Evolutionary conservation across 1,140 invertebrate species (phyloP).

Genomic region (Papilio aristodemus): DNA sequence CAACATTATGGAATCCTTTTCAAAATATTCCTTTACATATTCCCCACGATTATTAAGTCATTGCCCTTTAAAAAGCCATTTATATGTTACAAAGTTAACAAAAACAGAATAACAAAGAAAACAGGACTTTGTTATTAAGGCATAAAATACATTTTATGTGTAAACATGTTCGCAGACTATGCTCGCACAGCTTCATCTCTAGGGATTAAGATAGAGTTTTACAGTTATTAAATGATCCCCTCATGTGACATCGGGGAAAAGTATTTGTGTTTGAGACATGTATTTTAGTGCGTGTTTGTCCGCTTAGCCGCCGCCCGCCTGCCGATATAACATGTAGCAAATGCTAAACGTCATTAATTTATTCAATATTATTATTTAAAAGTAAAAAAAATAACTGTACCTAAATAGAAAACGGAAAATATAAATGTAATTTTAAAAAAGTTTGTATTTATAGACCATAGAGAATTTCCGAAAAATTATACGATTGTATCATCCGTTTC

Average conservation of each 20-base stretch:
- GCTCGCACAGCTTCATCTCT: constrained; percentile 47
- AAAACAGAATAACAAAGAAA: constrained; percentile 1
- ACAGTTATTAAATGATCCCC: constrained; percentile 47
- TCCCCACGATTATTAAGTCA: constrained; percentile 6
- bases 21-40: constrained; percentile 9
- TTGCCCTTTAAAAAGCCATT: constrained; percentile 21
- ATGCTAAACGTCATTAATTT: too few relatives aligned
- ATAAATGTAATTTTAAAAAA: too few relatives aligned
- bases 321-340: not conserved
- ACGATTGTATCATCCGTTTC: too few relatives aligned
- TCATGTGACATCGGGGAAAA: constrained; percentile 37
- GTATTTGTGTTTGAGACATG: constrained; percentile 24
- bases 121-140: constrained; percentile 3
- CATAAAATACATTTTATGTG: not conserved
- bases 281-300: constrained; percentile 33
- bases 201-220: constrained; percentile 48
- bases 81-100: constrained; percentile 8
- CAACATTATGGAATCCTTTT: not conserved
- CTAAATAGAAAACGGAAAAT: too few relatives aligned
- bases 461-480: too few relatives aligned
- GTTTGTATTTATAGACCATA: too few relatives aligned
- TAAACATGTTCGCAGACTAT: constrained; percentile 37
- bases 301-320: not conserved
- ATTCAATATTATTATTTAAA: too few relatives aligned
- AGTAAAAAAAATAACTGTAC: too few relatives aligned